phyloP scores from a whole-genome alignment of 1,140 invertebrate genomes.

The Liolophura sinensis region DNA sequence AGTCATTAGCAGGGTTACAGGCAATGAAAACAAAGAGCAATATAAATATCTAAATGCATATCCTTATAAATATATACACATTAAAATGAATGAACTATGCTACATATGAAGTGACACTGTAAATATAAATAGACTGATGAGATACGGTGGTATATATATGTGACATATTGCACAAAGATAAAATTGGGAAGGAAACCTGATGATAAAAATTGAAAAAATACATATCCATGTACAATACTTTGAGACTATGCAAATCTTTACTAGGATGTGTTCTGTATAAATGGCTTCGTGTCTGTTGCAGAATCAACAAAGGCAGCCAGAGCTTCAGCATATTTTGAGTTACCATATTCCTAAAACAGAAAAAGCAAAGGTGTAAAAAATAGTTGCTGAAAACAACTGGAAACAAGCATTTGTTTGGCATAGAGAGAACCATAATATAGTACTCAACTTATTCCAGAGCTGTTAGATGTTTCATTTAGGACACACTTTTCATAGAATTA shows the following conservation, averaged over 20 bases:
- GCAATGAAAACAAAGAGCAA: too few species aligned
- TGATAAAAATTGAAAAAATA: neutral
- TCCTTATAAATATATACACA: too few species aligned
- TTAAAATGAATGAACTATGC: neutral
- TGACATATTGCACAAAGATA: neutral
- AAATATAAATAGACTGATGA: neutral
- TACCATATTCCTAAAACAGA: neutral
- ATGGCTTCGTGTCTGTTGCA: neutral
- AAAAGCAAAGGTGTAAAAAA: neutral
- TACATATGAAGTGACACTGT: neutral
- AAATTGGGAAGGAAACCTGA: neutral
- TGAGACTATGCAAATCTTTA: neutral
- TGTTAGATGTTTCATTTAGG: too few species aligned
- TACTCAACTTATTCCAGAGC: too few species aligned
- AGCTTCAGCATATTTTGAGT: neutral
- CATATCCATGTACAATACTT: too few species aligned
- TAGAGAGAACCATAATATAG: too few species aligned
- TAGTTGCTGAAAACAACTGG: too few species aligned
- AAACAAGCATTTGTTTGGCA: too few species aligned
- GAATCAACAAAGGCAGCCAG: neutral
- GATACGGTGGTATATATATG: neutral
- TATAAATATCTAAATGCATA: too few species aligned
- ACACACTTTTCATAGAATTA: too few species aligned
- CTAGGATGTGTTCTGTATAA: neutral
- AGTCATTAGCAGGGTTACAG: too few species aligned